Percentiles rank a stretch among this genome's conserved stretches.
Evolutionary conservation across 2,113 vertebrate genomes (phyloP).

Genomic region (Oophaga pumilio): DNA sequence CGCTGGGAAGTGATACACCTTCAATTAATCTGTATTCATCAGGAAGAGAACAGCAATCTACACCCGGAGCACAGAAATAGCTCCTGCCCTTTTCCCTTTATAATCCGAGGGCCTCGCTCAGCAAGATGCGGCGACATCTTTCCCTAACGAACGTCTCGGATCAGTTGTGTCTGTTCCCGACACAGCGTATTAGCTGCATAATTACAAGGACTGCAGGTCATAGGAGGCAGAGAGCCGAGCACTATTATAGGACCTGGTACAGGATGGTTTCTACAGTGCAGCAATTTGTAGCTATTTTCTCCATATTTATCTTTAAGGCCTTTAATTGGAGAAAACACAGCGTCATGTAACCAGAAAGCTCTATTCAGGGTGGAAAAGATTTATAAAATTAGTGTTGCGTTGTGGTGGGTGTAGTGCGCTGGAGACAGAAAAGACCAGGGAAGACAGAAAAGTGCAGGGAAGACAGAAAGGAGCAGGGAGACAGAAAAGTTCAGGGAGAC

Average conservation of each 20-base stretch:
- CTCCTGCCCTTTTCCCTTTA: constrained; percentile 4
- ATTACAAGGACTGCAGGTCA: neutral
- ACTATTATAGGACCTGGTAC: neutral
- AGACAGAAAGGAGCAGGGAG: no score
- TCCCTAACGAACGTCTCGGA: constrained; percentile 1
- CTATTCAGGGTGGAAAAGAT: no score
- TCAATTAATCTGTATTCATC: constrained; percentile 48
- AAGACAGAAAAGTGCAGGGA: no score
- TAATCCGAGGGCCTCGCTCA: constrained; percentile 6
- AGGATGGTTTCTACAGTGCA: no score
- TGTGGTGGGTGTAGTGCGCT: no score
- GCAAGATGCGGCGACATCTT: constrained; percentile 5
- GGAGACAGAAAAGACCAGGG: no score
- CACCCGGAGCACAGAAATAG: constrained; percentile 18
- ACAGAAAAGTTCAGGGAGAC: no score
- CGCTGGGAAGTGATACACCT: constrained; percentile 12
- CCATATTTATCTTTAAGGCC: no score
- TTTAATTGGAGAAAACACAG: no score
- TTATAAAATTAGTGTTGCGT: no score
- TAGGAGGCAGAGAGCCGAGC: neutral
- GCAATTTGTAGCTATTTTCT: no score
- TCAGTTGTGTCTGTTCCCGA: neutral
- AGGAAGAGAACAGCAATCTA: constrained; percentile 7
- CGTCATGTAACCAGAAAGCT: no score
- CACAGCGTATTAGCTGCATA: neutral